phyloP scores from a whole-genome alignment of 2,888 invertebrate species.

The Cantharis flavilabris region DNA sequence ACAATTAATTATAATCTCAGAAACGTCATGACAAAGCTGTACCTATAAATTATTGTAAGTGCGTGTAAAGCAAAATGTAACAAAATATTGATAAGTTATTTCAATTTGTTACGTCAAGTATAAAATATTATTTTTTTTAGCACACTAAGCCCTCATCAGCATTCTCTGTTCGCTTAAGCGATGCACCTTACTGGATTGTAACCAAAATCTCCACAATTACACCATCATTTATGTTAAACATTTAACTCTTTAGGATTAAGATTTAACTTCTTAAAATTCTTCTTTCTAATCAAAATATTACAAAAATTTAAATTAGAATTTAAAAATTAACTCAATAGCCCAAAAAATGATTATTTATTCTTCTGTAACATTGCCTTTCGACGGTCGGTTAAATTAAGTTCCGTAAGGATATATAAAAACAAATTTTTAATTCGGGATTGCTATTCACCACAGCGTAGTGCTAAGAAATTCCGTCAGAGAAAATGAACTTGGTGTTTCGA shows the following conservation, averaged over 20 bases:
- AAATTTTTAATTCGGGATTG: too few species aligned
- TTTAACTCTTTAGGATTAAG: neutral
- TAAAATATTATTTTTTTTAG: neutral
- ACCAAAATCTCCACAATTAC: neutral
- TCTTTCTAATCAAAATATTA: neutral
- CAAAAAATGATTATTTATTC: too few species aligned
- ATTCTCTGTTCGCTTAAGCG: neutral
- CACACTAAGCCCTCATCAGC: neutral
- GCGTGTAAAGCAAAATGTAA: neutral
- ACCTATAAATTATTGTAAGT: neutral
- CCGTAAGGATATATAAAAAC: too few species aligned
- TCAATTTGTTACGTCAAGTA: neutral
- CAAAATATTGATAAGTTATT: neutral
- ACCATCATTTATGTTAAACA: neutral
- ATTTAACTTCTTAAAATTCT: neutral
- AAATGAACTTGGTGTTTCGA: neutral
- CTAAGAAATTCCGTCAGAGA: neutral
- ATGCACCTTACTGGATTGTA: neutral
- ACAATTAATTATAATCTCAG: slow-evolving; percentile 1
- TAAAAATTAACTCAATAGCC: too few species aligned
- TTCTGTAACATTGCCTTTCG: too few species aligned
- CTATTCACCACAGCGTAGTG: neutral
- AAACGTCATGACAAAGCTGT: neutral
- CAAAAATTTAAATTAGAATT: neutral
- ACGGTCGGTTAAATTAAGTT: too few species aligned